Evolutionary conservation across 2,797 vertebrate genomes (phyloP), one percentile per base, ranked within the genome.

Genomic region (Phalanger gymnotis): DNA sequence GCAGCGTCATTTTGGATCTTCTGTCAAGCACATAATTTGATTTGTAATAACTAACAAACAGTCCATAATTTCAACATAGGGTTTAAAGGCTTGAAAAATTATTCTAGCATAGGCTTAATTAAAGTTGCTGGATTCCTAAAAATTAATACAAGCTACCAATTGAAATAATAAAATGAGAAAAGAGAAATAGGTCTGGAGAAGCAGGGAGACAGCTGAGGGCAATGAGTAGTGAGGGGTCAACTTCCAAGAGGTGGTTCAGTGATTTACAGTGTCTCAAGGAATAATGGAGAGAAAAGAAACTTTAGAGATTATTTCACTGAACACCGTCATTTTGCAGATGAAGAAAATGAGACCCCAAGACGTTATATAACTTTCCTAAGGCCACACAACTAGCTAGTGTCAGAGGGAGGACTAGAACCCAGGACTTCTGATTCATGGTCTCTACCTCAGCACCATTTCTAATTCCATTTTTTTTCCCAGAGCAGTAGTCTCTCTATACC

Each of bases 61-160:
- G 34, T 27, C 53, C 6, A 73, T 93, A 90, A 96, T 27, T 56
- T 57, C 55, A 92, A 53, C n/a, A 89, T n/a, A 95, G 31, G 7
- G 34, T 1, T 0, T 90, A 58, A 56, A 28, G 96, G 7, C 14
- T 93, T 90, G 16, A 90, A 81, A 96, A 92, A 94, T 96, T 96
- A 66, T 89, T 93, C 90, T 96, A 93, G 5, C 52, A 9, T 47
- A 58, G 97, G 53, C 34, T 94, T 97, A 97, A 97, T 97, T 97
- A 95, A 97, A 96, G 54, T 93, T 97, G 93, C 56, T 93, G 90
- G 58, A 95, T 56, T 2, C 13, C 94, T 96, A 96, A 96, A 54
- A 95, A 90, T 10, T 96, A 97, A 96, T 95, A 25, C 58, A 97
- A 98, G 61, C 31, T 94, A 87, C 31, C 53, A 97, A 91, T 91